These are phyloP conservation scores for Apolygus lucorum DNA, from an alignment of 1,140 invertebrate genomes.

Conservation along the genomic window DNA sequence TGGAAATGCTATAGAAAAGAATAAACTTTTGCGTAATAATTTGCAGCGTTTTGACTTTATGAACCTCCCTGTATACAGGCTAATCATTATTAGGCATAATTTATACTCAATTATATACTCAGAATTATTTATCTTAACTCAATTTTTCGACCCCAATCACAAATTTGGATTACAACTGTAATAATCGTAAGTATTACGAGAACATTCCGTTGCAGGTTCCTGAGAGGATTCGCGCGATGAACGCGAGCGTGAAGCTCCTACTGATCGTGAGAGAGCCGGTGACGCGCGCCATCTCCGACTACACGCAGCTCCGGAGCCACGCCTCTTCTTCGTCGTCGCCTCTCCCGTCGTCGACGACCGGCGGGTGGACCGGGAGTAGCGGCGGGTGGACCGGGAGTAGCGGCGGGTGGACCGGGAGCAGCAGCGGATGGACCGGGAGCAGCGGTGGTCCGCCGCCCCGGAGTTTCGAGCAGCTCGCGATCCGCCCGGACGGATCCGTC, in stretches of 20 bases:
- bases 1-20: too few relatives aligned
- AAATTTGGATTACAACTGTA: too few relatives aligned
- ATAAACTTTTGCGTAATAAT: too few relatives aligned
- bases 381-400: conserved; percentile 17
- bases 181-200: too few relatives aligned
- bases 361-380: neutral
- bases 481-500: conserved; percentile 67
- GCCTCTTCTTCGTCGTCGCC: conserved; percentile 53
- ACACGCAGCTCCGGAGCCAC: conserved; percentile 75
- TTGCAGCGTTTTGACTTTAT: too few relatives aligned
- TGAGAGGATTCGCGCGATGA: conserved; percentile 85
- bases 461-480: conserved; percentile 71
- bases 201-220: too few relatives aligned
- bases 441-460: conserved; percentile 38
- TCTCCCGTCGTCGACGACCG: conserved; percentile 40
- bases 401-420: conserved; percentile 18
- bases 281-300: conserved; percentile 90
- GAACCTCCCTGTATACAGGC: too few relatives aligned
- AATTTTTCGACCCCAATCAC: too few relatives aligned
- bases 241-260: conserved; percentile 81
- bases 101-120: too few relatives aligned
- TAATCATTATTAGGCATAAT: too few relatives aligned
- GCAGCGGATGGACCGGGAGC: neutral
- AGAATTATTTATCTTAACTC: too few relatives aligned
- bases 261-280: conserved; percentile 94